Percentiles rank a stretch among this genome's conserved stretches.
Conservation (phyloP, 2,113 vertebrate genomes). For the Bostrychus sinensis region DNA sequence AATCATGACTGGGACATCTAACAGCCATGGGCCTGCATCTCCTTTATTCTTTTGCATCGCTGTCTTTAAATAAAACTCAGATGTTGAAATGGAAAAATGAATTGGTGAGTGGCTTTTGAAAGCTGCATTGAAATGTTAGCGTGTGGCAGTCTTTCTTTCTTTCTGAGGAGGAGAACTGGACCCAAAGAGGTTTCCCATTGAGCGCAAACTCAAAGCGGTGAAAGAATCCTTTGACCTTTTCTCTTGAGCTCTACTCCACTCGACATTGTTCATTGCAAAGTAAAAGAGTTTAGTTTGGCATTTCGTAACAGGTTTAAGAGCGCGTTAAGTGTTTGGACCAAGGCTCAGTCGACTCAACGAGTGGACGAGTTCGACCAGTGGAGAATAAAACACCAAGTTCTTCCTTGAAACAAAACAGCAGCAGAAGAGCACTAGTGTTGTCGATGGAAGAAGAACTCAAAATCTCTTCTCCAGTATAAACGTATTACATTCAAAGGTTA, state of each 20-base stretch:
- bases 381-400: constrained; percentile 13
- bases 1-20: no score
- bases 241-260: neutral
- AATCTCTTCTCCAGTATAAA: no score
- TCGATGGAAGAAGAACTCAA: no score
- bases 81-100: no score
- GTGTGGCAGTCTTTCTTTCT: no score
- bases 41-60: no score
- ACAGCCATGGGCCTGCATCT: no score
- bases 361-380: constrained; percentile 4
- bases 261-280: neutral
- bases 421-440: no score
- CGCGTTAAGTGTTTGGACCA: neutral
- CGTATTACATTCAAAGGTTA: no score
- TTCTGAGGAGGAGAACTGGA: neutral
- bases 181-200: neutral
- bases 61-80: no score
- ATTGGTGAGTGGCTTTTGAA: no score
- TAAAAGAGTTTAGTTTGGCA: neutral
- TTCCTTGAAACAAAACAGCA: neutral
- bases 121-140: no score
- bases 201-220: neutral
- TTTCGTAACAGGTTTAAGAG: neutral
- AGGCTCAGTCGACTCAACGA: constrained; percentile 4
- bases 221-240: neutral